phyloP scores from a whole-genome alignment of 2,797 vertebrate genomes.

The Pseudochromis fuscus region DNA sequence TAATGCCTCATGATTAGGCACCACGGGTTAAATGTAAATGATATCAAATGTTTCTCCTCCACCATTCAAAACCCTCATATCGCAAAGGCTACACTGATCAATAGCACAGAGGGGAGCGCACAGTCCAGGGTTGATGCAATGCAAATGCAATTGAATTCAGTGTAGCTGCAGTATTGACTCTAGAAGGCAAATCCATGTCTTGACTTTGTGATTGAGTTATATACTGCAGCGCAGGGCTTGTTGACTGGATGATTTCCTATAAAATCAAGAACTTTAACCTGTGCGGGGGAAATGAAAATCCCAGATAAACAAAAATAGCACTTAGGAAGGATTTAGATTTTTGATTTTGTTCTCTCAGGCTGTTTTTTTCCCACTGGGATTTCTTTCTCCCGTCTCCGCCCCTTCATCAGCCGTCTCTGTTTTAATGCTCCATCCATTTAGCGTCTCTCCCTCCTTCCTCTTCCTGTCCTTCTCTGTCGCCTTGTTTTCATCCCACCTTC shows the following conservation, averaged over 20 bases:
- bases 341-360: conserved; percentile 33
- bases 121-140: conserved; percentile 28
- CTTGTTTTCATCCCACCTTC: conserved; percentile 46
- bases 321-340: conserved; percentile 20
- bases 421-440: conserved; percentile 38
- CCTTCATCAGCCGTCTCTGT: conserved; percentile 40
- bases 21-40: conserved; percentile 32
- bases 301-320: conserved; percentile 30
- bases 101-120: conserved; percentile 48
- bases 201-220: conserved; percentile 56
- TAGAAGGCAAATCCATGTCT: conserved; percentile 55
- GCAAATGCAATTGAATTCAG: conserved; percentile 61
- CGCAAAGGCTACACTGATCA: conserved; percentile 48
- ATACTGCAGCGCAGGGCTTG: conserved; percentile 24
- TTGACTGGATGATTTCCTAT: conserved; percentile 52
- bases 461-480: conserved; percentile 38
- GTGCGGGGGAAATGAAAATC: conserved; percentile 15
- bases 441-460: conserved; percentile 7
- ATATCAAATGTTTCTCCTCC: conserved; percentile 32
- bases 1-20: conserved; percentile 29
- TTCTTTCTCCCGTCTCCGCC: conserved; percentile 14
- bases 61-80: conserved; percentile 23
- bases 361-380: neutral
- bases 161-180: conserved; percentile 59
- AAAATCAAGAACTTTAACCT: conserved; percentile 19